Evolutionary conservation across 2,113 vertebrate species (phyloP).

Genomic region (Chinchilla lanigera): DNA sequence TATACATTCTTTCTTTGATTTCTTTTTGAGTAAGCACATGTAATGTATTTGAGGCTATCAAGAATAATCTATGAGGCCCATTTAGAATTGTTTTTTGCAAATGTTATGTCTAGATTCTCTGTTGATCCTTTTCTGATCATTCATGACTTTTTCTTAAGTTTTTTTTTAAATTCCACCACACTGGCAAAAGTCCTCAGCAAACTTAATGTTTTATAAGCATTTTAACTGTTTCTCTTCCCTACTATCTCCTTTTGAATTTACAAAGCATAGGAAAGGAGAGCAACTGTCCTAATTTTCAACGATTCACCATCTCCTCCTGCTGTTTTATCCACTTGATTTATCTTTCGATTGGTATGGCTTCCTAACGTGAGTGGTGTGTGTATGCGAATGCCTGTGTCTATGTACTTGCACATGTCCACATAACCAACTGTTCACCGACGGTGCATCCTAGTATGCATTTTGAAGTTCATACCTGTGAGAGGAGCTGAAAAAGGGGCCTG

Average conservation of each 20-base stretch:
- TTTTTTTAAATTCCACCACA: conserved; percentile 76
- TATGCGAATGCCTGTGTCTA: neutral
- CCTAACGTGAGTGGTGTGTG: neutral
- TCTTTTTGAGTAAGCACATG: conserved; percentile 2
- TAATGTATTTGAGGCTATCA: conserved; percentile 55
- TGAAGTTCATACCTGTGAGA: neutral
- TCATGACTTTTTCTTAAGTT: neutral
- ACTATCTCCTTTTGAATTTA: conserved; percentile 84
- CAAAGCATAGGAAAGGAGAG: conserved; percentile 87
- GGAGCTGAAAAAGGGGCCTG: neutral
- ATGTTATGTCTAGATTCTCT: conserved; percentile 11
- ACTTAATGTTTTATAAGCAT: conserved; percentile 89
- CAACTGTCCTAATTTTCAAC: conserved; percentile 82
- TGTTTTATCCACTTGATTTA: conserved; percentile 81
- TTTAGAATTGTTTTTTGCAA: neutral
- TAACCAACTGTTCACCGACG: neutral
- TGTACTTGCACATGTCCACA: too few relatives aligned
- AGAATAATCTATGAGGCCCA: neutral
- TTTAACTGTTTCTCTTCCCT: conserved; percentile 85
- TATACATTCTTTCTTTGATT: neutral
- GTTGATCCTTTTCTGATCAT: conserved; percentile 19
- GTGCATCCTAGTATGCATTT: neutral
- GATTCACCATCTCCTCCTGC: conserved; percentile 84
- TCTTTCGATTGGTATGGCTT: conserved; percentile 3
- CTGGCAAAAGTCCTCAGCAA: conserved; percentile 88